phyloP scores from a whole-genome alignment of 2,113 vertebrate genomes.

The Trichomycterus rosablanca region DNA sequence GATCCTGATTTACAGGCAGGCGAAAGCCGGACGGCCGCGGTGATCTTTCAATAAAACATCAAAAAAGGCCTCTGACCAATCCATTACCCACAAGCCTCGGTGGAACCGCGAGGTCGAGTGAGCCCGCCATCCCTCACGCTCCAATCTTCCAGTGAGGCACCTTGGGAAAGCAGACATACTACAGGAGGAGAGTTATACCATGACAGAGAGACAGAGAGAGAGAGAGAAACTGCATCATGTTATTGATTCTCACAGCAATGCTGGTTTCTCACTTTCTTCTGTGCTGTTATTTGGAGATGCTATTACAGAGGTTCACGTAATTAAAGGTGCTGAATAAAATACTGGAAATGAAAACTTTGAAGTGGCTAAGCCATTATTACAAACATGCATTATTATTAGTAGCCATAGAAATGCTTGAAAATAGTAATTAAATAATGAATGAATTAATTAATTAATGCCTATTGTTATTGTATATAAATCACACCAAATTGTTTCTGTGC shows the following conservation, averaged over 20 bases:
- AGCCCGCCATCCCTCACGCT: conserved; percentile 54
- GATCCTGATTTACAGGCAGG: conserved; percentile 68
- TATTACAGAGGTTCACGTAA: no score
- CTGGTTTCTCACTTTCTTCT: conserved; percentile 11
- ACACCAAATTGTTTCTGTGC: no score
- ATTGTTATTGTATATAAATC: no score
- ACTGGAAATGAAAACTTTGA: no score
- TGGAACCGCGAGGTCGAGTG: conserved; percentile 50
- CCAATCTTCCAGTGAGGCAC: conserved; percentile 31
- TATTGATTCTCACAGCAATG: background rate
- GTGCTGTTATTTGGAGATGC: no score
- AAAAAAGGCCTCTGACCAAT: conserved; percentile 60
- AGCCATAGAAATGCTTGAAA: no score
- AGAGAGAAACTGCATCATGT: conserved; percentile 4
- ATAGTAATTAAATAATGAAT: no score
- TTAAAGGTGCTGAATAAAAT: no score
- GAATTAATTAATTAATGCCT: no score
- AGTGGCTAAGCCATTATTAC: no score
- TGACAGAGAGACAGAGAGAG: background rate
- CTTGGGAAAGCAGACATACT: conserved; percentile 36
- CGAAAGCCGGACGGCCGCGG: conserved; percentile 65
- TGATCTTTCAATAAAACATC: conserved; percentile 73
- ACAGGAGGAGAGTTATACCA: conserved; percentile 5
- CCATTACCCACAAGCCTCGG: conserved; percentile 71
- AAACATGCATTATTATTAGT: no score